phyloP scores from a whole-genome alignment of 2,113 vertebrate genomes.

The Pterocles burchelli region DNA sequence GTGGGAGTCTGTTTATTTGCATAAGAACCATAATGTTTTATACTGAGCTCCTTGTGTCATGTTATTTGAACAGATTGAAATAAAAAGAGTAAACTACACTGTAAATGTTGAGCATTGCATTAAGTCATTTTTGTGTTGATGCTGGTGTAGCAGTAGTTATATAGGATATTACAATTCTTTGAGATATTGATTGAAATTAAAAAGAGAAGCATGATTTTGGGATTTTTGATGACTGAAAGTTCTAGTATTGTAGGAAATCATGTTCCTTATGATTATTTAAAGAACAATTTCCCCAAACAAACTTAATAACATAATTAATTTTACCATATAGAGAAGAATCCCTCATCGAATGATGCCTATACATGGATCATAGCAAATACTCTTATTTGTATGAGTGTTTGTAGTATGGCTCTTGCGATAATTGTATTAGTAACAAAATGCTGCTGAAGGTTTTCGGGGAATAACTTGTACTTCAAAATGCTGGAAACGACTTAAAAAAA shows the following conservation, averaged over 20 bases:
- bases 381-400: neutral
- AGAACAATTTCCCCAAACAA: neutral
- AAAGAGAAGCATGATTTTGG: neutral
- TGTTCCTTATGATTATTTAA: neutral
- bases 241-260: neutral
- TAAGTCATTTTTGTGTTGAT: neutral
- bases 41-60: neutral
- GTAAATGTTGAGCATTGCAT: neutral
- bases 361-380: neutral
- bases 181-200: neutral
- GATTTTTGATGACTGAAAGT: neutral
- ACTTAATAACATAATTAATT: neutral
- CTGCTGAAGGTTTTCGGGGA: neutral
- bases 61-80: constrained; percentile 35
- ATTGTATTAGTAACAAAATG: neutral
- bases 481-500: neutral
- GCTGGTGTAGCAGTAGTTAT: neutral
- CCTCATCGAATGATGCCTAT: neutral
- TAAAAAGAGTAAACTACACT: neutral
- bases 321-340: neutral
- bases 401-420: neutral
- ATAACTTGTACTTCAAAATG: neutral
- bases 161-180: neutral
- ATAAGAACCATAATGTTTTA: neutral
- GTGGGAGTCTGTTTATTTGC: neutral